Conservation (phyloP, 2,888 invertebrate genomes). For the Drosophila koepferae region DNA sequence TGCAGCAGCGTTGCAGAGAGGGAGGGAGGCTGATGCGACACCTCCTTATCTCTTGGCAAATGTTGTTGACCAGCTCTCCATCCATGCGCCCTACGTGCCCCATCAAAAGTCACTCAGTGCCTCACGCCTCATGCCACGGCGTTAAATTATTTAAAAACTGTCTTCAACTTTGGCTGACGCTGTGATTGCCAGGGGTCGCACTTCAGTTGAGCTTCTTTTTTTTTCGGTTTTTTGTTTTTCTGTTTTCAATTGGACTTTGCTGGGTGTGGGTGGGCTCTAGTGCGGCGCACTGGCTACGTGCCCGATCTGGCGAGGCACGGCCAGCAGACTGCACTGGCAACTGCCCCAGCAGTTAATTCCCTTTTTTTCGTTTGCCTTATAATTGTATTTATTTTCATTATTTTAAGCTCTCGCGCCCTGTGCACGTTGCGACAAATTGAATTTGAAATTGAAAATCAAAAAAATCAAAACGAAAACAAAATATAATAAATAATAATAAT, state of each 20-base stretch:
- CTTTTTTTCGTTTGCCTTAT: constrained; percentile 34
- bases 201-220: constrained; percentile 5
- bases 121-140: constrained; percentile 1
- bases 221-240: constrained; percentile 6
- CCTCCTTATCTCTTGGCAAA: constrained; percentile 23
- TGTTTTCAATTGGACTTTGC: constrained; percentile 3
- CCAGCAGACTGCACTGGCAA: constrained; percentile 13
- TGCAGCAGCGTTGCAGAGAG: neutral
- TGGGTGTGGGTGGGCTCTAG: neutral
- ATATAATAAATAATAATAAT: neutral
- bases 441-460: constrained; percentile 48
- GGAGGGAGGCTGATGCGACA: neutral
- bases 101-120: constrained; percentile 54
- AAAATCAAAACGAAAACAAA: constrained; percentile 8
- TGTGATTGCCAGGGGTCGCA: constrained; percentile 18
- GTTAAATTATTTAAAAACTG: constrained; percentile 52
- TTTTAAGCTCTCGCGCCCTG: constrained; percentile 33
- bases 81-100: constrained; percentile 16
- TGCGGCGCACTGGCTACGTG: constrained; percentile 16
- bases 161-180: constrained; percentile 39
- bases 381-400: constrained; percentile 56
- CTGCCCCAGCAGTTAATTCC: constrained; percentile 37
- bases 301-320: constrained; percentile 4
- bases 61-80: constrained; percentile 27
- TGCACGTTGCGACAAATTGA: constrained; percentile 48